phyloP scores from a whole-genome alignment of 2,797 vertebrate species.

The Aeoliscus strigatus region DNA sequence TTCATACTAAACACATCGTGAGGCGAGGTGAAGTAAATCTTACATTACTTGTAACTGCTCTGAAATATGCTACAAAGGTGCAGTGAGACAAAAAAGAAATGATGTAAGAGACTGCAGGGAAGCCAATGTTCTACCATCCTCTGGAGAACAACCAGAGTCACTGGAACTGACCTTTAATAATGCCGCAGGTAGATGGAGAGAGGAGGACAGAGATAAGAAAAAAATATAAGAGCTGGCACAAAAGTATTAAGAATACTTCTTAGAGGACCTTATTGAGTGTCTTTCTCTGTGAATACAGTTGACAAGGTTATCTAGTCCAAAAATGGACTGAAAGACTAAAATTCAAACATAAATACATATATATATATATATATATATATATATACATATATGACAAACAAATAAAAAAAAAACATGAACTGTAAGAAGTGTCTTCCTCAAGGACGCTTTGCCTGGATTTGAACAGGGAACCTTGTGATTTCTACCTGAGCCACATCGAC shows the following conservation, averaged over 20 bases:
- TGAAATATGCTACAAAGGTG: conserved; percentile 29
- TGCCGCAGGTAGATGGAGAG: conserved; percentile 37
- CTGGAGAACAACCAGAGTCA: conserved; percentile 34
- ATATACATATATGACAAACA: too few relatives aligned
- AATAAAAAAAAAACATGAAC: too few relatives aligned
- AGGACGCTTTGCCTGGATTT: too few relatives aligned
- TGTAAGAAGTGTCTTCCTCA: too few relatives aligned
- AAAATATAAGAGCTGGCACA: conserved; percentile 22
- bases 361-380: too few relatives aligned
- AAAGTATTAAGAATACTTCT: conserved; percentile 24
- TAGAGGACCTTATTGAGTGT: conserved; percentile 20
- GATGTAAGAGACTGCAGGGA: conserved; percentile 54
- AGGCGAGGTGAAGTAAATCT: too few relatives aligned
- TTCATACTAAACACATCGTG: too few relatives aligned
- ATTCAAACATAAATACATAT: too few relatives aligned
- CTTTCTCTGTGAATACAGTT: conserved; percentile 16
- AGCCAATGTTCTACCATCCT: conserved; percentile 45
- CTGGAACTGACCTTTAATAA: conserved; percentile 46
- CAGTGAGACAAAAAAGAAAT: conserved; percentile 45
- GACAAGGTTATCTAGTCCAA: conserved; percentile 9
- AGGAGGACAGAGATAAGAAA: conserved; percentile 23
- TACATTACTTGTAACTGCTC: conserved; percentile 52
- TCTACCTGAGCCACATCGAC: too few relatives aligned
- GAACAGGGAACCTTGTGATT: too few relatives aligned
- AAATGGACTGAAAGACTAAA: conserved; percentile 8